Evolutionary conservation across 2,888 invertebrate genomes (phyloP).

Genomic region (Apeira syringaria): DNA sequence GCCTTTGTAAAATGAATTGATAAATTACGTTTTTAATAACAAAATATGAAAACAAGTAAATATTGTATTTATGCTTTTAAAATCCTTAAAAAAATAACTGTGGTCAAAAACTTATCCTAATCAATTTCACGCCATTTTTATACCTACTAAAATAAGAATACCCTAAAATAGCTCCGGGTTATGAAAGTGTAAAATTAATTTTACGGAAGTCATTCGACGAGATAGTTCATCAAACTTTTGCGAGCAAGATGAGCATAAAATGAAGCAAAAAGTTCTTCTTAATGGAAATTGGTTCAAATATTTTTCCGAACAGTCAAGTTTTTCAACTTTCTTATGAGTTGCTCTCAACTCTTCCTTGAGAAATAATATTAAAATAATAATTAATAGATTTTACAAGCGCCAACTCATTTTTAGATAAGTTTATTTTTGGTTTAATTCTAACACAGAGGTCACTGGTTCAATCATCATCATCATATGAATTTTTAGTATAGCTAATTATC

Average conservation of each 20-base stretch:
- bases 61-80: too few relatives aligned
- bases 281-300: slow-evolving; percentile 32
- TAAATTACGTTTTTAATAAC: too few relatives aligned
- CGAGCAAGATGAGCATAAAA: slow-evolving; percentile 60
- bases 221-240: slow-evolving; percentile 64
- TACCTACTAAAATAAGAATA: slow-evolving; percentile 1
- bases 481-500: too few relatives aligned
- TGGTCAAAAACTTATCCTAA: not conserved
- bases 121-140: slow-evolving; percentile 11
- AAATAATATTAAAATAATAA: not conserved
- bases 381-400: too few relatives aligned
- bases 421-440: too few relatives aligned
- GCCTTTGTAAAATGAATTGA: too few relatives aligned
- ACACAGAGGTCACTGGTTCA: too few relatives aligned
- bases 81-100: too few relatives aligned
- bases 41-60: too few relatives aligned
- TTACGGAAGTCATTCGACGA: slow-evolving; percentile 45
- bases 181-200: slow-evolving; percentile 67
- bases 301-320: slow-evolving; percentile 27
- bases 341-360: slow-evolving; percentile 1
- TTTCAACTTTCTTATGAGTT: slow-evolving; percentile 2
- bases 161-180: slow-evolving; percentile 43
- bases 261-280: slow-evolving; percentile 25
- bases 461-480: too few relatives aligned
- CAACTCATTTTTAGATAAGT: too few relatives aligned